Conservation (phyloP, 53 echinoderm and acorn worm genomes). For the Patiria pectinifera region DNA sequence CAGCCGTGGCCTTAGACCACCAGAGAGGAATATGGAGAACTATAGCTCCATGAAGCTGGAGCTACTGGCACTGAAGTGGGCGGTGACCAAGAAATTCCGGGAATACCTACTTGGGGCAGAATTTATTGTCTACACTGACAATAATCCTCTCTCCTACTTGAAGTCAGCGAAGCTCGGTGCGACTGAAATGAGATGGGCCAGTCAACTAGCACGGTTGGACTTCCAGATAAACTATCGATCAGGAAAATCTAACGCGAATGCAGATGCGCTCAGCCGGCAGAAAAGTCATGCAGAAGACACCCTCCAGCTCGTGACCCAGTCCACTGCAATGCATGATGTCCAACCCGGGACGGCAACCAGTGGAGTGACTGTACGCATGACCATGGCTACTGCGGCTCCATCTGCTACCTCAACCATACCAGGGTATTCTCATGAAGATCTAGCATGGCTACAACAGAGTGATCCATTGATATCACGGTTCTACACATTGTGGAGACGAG, state of each 20-base stretch:
- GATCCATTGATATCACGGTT: conserved; percentile 13
- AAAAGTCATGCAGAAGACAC: conserved; percentile 19
- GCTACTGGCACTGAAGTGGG: conserved; percentile 38
- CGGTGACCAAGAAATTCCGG: conserved; percentile 27
- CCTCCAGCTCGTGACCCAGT: neutral
- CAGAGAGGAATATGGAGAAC: conserved; percentile 68
- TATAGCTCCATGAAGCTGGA: conserved; percentile 69
- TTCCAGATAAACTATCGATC: conserved; percentile 59
- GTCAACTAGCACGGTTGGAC: neutral
- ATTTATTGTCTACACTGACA: neutral
- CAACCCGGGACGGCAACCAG: neutral
- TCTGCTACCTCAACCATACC: too few species aligned
- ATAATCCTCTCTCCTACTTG: conserved; percentile 68
- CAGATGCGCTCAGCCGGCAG: conserved; percentile 55
- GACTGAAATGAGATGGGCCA: conserved; percentile 60
- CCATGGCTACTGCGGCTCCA: too few species aligned
- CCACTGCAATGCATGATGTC: neutral
- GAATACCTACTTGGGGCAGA: conserved; percentile 62
- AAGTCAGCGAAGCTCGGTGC: conserved; percentile 60
- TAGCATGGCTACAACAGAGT: neutral
- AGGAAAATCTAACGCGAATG: conserved; percentile 45
- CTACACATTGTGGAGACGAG: conserved; percentile 20
- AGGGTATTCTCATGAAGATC: too few species aligned
- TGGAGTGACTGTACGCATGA: too few species aligned
- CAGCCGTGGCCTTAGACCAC: conserved; percentile 54